Conservation (phyloP, 2,888 invertebrate species). For the Scotopteryx bipunctaria region DNA sequence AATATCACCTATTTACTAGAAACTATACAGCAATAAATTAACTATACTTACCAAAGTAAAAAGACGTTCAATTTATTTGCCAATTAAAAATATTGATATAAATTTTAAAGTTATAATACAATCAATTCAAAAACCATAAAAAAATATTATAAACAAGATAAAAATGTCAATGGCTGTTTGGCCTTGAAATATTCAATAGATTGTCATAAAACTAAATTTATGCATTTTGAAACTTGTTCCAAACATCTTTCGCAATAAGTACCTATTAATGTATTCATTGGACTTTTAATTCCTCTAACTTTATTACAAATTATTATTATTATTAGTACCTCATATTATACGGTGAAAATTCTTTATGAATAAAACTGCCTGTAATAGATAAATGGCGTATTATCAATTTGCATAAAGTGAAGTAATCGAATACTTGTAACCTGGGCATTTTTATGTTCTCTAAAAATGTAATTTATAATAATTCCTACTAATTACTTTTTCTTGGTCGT, state of each 20-base stretch:
- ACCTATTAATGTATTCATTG: slow-evolving; percentile 14
- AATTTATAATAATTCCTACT: neutral
- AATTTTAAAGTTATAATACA: slow-evolving; percentile 2
- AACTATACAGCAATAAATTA: no score
- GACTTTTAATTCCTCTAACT: neutral
- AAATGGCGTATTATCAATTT: neutral
- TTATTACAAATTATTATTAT: neutral
- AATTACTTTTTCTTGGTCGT: neutral
- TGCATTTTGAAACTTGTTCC: slow-evolving; percentile 15
- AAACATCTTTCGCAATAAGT: slow-evolving; percentile 7
- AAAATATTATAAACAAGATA: slow-evolving; percentile 16
- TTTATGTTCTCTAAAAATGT: neutral
- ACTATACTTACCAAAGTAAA: no score
- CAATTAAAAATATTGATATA: slow-evolving; percentile 1
- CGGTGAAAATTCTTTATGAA: no score
- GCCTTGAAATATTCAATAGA: slow-evolving; percentile 21
- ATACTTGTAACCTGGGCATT: no score
- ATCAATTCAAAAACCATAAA: slow-evolving; percentile 17
- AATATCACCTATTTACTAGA: no score
- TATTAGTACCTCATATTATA: no score
- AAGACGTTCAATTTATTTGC: neutral
- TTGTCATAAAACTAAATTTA: slow-evolving; percentile 20
- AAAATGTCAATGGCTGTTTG: slow-evolving; percentile 17
- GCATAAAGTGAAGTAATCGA: no score
- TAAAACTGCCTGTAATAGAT: no score